Percentiles rank a stretch among this genome's conserved stretches.
Evolutionary conservation across 1,140 invertebrate genomes (phyloP).

Genomic region (Drosophila nigrodunni): DNA sequence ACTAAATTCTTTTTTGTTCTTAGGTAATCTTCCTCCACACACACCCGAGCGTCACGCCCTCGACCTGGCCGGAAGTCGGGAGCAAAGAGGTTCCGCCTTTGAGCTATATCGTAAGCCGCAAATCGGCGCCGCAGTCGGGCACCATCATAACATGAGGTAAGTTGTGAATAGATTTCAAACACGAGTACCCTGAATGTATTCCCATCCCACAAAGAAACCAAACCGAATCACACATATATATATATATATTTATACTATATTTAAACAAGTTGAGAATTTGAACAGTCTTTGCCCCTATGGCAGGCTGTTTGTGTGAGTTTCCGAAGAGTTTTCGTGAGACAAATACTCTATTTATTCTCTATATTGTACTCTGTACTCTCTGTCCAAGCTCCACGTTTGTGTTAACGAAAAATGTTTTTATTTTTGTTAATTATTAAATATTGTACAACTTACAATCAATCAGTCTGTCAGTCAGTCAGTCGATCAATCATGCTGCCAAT

Average conservation of each 20-base stretch:
- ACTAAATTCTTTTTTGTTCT: background rate
- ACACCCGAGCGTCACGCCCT: conserved; percentile 84
- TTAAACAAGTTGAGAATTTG: conserved; percentile 7
- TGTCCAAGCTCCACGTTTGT: conserved; percentile 66
- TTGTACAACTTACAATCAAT: conserved; percentile 41
- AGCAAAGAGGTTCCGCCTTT: conserved; percentile 97
- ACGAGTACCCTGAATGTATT: background rate
- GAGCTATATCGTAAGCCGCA: conserved; percentile 96
- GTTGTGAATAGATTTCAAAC: conserved; percentile 16
- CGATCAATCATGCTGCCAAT: conserved; percentile 69
- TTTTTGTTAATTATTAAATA: conserved; percentile 78
- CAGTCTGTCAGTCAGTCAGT: conserved; percentile 52
- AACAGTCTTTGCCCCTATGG: background rate
- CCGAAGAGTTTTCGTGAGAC: background rate
- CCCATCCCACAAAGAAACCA: conserved; percentile 6
- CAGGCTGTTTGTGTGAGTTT: conserved; percentile 2
- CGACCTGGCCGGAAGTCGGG: conserved; percentile 93
- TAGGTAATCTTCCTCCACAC: conserved; percentile 79
- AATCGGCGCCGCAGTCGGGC: conserved; percentile 84
- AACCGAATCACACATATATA: conserved; percentile 34
- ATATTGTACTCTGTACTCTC: conserved; percentile 28
- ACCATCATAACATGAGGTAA: conserved; percentile 91
- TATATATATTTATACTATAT: conserved; percentile 1
- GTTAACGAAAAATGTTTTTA: conserved; percentile 85
- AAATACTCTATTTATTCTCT: conserved; percentile 8